Evolutionary conservation across 2,797 vertebrate species (phyloP), one percentile per base, ranked within the genome.

Genomic region (Esox masquinongy): DNA sequence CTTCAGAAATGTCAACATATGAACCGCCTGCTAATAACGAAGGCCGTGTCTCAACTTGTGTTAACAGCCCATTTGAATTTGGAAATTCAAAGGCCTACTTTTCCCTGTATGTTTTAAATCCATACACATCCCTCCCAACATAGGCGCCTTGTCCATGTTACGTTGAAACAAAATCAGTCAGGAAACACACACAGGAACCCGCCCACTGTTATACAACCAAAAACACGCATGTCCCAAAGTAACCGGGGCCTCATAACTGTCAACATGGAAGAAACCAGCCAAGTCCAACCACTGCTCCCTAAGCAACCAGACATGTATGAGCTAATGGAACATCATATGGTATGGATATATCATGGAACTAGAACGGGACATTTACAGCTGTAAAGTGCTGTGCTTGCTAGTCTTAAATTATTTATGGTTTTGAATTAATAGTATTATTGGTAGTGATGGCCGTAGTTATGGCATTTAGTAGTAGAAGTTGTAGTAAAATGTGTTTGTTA

Each of bases 231-330:
- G 56, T 24, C 56, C 56, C n/a, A 59, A 59, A 7, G n/a, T 59
- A 59, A 9, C 53, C 0, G 56, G 56, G n/a, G 22, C 56, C 22
- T 61, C 56, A 24, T 61, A 61, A 26, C 72, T 73, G 72, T 59
- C 22, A 72, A 39, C 66, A 61, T 36, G 53, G 6, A 63, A 63
- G 36, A 70, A 61, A 24, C 56, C 56, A 61, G n/a, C n/a, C 56
- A 12, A 61, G 22, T 47, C 43, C 43, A 47, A 47, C 43, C 43
- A 47, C 43, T n/a, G 24, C 9, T 61, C 56, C 9, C 56, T n/a
- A 5, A 61, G 56, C 9, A 9, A 61, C 22, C 56, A 24, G 7
- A 26, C 56, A 61, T 24, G 24, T 24, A 9, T 59, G n/a, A 61
- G 16, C 56, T 24, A 24, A 61, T 61, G 56, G 22, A 61, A 61